These are phyloP conservation scores for Odontophorus gujanensis DNA, from an alignment of 2,113 vertebrate genomes.

Conservation along the genomic window DNA sequence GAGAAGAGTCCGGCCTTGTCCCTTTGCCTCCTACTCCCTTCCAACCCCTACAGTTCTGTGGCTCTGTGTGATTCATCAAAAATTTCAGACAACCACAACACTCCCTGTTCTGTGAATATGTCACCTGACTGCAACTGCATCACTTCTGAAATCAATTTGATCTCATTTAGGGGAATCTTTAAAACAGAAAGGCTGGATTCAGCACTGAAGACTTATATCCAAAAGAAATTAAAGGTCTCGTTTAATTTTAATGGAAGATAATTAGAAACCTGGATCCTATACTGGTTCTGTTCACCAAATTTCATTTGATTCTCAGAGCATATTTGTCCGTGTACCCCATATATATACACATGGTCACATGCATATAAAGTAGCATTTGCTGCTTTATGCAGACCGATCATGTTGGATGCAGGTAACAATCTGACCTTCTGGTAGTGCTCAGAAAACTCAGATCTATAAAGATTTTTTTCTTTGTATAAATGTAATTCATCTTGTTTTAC, in stretches of 20 bases:
- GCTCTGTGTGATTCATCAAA: fast-evolving
- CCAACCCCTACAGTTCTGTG: too few species aligned
- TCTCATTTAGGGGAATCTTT: background rate
- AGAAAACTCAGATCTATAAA: background rate
- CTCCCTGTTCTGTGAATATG: background rate
- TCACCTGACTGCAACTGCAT: background rate
- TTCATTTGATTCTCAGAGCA: background rate
- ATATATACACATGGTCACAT: background rate
- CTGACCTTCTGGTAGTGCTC: background rate
- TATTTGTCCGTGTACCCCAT: background rate
- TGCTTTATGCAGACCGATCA: background rate
- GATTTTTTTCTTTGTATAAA: background rate
- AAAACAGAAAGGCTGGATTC: background rate
- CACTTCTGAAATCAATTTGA: background rate
- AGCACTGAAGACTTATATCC: background rate
- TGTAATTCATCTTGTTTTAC: background rate
- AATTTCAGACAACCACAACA: background rate
- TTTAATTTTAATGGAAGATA: background rate
- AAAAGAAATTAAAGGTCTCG: background rate
- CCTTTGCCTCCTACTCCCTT: too few species aligned
- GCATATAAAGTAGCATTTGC: background rate
- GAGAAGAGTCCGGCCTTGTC: too few species aligned
- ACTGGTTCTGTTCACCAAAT: background rate
- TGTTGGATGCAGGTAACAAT: background rate
- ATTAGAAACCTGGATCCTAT: background rate